Evolutionary conservation across 2,888 invertebrate genomes (phyloP).

Genomic region (Drosophila niveifrons): DNA sequence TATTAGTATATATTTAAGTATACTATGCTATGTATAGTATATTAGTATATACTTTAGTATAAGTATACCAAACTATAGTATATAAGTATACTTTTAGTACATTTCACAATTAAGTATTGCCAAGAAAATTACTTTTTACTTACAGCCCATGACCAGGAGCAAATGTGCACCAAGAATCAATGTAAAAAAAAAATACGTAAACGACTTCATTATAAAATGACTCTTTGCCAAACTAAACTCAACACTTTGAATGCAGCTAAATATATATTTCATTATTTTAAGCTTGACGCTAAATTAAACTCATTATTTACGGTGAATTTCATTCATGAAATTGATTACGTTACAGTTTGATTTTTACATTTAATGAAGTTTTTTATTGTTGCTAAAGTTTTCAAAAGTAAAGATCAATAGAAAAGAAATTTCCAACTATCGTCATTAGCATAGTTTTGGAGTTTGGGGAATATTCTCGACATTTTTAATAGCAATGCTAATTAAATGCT

Average conservation of each 20-base stretch:
- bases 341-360: too few relatives aligned
- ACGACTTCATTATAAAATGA: neutral
- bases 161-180: neutral
- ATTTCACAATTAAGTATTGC: neutral
- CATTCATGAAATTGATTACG: too few relatives aligned
- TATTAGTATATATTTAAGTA: too few relatives aligned
- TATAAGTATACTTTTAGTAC: too few relatives aligned
- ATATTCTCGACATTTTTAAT: neutral
- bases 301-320: neutral
- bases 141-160: neutral
- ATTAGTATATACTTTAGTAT: too few relatives aligned
- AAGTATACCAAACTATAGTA: too few relatives aligned
- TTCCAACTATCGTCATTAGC: neutral
- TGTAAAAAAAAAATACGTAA: neutral
- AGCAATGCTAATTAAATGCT: slow-evolving; percentile 32
- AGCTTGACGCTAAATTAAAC: neutral
- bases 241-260: neutral
- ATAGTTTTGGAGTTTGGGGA: neutral
- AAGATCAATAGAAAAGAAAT: neutral
- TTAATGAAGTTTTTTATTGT: too few relatives aligned
- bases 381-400: too few relatives aligned
- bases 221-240: neutral
- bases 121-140: neutral
- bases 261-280: neutral
- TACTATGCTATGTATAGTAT: too few relatives aligned